Evolutionary conservation across 1,140 invertebrate species (phyloP).

Genomic region (Lepidurus packardi): DNA sequence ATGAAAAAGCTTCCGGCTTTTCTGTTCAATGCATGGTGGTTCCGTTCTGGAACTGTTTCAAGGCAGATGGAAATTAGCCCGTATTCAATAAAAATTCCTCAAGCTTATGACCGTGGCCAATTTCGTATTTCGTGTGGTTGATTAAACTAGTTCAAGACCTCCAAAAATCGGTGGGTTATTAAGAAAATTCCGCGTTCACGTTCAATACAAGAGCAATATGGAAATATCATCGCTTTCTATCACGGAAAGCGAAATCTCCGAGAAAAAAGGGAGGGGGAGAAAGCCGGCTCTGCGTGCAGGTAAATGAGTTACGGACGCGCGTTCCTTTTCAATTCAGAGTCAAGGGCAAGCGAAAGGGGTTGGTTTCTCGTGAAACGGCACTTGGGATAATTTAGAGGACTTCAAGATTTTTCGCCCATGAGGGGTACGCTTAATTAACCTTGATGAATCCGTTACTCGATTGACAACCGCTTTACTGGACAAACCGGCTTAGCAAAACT

Average conservation of each 20-base stretch:
- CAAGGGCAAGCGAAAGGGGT: background rate
- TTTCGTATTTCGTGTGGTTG: background rate
- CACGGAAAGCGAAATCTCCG: background rate
- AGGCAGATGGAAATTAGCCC: too few relatives aligned
- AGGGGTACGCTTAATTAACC: background rate
- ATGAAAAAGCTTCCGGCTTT: background rate
- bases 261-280: background rate
- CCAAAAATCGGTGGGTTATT: background rate
- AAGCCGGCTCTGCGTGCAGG: background rate
- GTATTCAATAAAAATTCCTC: too few relatives aligned
- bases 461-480: background rate
- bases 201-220: background rate
- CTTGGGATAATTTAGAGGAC: too few relatives aligned
- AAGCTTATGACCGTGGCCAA: too few relatives aligned
- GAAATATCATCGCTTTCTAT: background rate
- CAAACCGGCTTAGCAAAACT: background rate
- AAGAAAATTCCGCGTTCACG: background rate
- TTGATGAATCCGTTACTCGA: background rate
- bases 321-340: background rate
- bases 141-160: slow-evolving; percentile 12
- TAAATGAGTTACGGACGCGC: background rate
- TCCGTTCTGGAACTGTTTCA: too few relatives aligned
- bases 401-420: background rate
- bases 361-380: too few relatives aligned
- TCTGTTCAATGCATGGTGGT: background rate